These are phyloP conservation scores for Drosophila pseudotakahashii DNA, from an alignment of 2,888 invertebrate genomes.

Conservation along the genomic window DNA sequence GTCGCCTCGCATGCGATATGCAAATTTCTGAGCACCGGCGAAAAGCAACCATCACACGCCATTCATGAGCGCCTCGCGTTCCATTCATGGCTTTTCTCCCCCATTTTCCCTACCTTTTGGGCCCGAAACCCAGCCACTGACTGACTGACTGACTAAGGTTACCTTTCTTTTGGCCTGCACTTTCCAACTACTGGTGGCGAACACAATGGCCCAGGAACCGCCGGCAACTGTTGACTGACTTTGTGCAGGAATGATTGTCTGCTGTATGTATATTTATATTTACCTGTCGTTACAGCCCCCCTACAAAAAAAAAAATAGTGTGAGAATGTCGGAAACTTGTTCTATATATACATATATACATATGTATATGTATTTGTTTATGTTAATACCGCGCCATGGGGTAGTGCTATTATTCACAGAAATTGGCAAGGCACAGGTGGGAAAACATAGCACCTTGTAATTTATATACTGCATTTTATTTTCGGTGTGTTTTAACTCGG, in stretches of 20 bases:
- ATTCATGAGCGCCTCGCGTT: slow-evolving; percentile 36
- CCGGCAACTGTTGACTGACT: slow-evolving; percentile 47
- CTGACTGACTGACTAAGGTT: slow-evolving; percentile 49
- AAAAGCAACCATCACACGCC: slow-evolving; percentile 45
- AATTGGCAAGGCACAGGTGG: slow-evolving; percentile 11
- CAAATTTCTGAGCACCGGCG: slow-evolving; percentile 58
- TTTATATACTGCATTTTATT: not conserved
- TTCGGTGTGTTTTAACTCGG: not conserved
- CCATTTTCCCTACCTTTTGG: slow-evolving; percentile 1
- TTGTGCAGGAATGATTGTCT: slow-evolving; percentile 42
- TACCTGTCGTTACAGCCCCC: slow-evolving; percentile 16
- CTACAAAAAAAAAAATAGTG: not conserved
- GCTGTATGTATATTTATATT: slow-evolving; percentile 32
- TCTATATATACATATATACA: slow-evolving; percentile 9
- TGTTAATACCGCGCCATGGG: not conserved
- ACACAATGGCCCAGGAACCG: slow-evolving; percentile 51
- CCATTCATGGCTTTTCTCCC: slow-evolving; percentile 46
- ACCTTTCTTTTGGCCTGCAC: slow-evolving; percentile 57
- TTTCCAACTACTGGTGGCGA: slow-evolving; percentile 64
- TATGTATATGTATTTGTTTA: slow-evolving; percentile 12
- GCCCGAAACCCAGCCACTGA: slow-evolving; percentile 23
- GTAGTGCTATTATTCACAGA: slow-evolving; percentile 9
- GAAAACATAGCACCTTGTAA: not conserved
- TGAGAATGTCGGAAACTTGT: slow-evolving; percentile 16
- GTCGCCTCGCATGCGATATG: slow-evolving; percentile 64